Base-by-base conservation (phyloP, 2,888 invertebrate species). In the Auanema freiburgensis region DNA sequence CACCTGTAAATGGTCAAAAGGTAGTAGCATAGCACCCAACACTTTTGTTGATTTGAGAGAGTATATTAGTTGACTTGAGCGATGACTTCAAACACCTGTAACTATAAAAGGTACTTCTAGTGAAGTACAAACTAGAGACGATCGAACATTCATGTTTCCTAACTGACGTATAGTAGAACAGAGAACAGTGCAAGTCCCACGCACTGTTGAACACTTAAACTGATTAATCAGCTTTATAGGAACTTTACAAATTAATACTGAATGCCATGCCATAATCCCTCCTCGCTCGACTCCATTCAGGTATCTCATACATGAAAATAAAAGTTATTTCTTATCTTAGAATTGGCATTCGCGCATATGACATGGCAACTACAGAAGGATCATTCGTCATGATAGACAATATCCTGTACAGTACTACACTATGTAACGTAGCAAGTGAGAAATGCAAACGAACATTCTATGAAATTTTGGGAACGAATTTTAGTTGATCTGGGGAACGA, bases 301-400 rank as follows among this genome's bases (percentile, higher is more conserved):
- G 71, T 71, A 1, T n/a, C 51, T 46, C 23, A 51, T 21, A n/a
- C n/a, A n/a, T n/a, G n/a, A n/a, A n/a, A n/a, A n/a, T n/a, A n/a
- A n/a, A 14, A 23, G 21, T 12, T 16, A 2, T 52, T 23, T 52
- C 11, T 52, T 16, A 50, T 10, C 50, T 8, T 46, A 69, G 74
- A 67, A 58, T 74, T n/a, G 74, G 67, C 43, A 74, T 74, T 57
- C 73, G 82, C 8, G 82, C 82, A 1, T 83, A 79, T 54, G 82
- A 80, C 53, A 83, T 82, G 42, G 56, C 69, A 8, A 77, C 77
- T 57, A 71, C 71, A 0, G 81, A 82, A 41, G 82, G 82, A 41
- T 74, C 78, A 2, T 83, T 82, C 61, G 80, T 80, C 11, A 79
- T 82, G 76, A 62, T 82, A 43, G 82, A 82, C 67, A 79, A 81